Evolutionary conservation across 2,888 invertebrate genomes (phyloP).

Genomic region (Stegana nigrithorax): DNA sequence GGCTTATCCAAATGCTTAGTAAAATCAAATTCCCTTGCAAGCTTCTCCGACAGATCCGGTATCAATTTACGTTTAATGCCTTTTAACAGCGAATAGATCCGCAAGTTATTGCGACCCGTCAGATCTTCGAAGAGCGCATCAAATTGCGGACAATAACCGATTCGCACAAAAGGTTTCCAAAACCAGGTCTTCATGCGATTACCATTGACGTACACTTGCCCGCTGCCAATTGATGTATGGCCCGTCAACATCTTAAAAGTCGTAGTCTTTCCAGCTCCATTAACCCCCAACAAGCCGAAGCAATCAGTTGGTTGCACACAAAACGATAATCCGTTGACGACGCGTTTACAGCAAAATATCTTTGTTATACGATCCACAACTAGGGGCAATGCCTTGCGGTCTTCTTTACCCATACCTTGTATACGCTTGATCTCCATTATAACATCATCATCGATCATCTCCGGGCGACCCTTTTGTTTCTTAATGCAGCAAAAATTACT

Average conservation of each 20-base stretch:
- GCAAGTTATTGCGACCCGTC: slow-evolving; percentile 75
- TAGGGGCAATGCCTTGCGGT: neutral
- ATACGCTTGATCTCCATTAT: neutral
- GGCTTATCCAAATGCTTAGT: slow-evolving; percentile 72
- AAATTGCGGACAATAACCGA: slow-evolving; percentile 79
- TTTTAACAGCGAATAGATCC: slow-evolving; percentile 73
- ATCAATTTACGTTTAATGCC: slow-evolving; percentile 69
- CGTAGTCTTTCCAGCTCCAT: slow-evolving; percentile 86
- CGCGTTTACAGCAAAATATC: neutral
- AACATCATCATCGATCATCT: slow-evolving; percentile 1
- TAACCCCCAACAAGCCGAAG: slow-evolving; percentile 83
- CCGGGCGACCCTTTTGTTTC: no score
- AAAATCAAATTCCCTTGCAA: slow-evolving; percentile 71
- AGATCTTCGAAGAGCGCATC: slow-evolving; percentile 76
- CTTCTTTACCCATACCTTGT: neutral
- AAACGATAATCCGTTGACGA: neutral
- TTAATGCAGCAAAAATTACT: no score
- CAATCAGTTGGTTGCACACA: slow-evolving; percentile 73
- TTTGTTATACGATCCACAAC: slow-evolving; percentile 4
- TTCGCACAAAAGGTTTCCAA: slow-evolving; percentile 45
- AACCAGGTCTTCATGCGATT: slow-evolving; percentile 66
- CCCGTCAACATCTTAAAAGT: slow-evolving; percentile 91
- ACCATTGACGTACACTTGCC: slow-evolving; percentile 76
- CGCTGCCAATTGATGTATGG: slow-evolving; percentile 76
- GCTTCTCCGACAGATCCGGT: slow-evolving; percentile 30